Conservation (phyloP, 2,113 vertebrate species). For the Catagonus wagneri region DNA sequence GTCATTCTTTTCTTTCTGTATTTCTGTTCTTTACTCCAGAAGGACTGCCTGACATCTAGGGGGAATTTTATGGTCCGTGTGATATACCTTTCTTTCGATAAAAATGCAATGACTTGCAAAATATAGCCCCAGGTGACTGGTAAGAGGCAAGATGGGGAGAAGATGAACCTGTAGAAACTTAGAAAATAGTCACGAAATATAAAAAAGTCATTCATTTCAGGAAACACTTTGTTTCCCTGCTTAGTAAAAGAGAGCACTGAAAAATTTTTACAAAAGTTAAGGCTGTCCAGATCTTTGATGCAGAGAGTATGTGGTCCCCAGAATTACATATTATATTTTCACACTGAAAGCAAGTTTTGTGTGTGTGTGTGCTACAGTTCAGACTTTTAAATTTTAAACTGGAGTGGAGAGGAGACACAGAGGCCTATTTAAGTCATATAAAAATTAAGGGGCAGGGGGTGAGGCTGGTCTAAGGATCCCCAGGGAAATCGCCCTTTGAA, state of each 20-base stretch:
- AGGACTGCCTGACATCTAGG: conserved; percentile 82
- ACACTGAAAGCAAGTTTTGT: conserved; percentile 69
- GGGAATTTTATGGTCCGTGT: conserved; percentile 72
- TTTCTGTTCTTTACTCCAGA: conserved; percentile 82
- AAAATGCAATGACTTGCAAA: conserved; percentile 84
- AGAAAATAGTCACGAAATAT: conserved; percentile 87
- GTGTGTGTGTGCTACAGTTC: conserved; percentile 47
- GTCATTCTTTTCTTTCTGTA: conserved; percentile 89
- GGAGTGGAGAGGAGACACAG: not conserved
- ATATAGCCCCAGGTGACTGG: conserved; percentile 74
- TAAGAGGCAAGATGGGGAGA: conserved; percentile 68
- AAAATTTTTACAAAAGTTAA: conserved; percentile 91
- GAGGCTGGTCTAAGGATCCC: conserved; percentile 64
- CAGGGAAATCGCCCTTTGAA: conserved; percentile 60
- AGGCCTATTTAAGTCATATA: conserved; percentile 52
- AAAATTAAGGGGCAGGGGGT: conserved; percentile 16
- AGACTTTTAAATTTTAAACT: conserved; percentile 22
- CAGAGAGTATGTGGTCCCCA: conserved; percentile 81
- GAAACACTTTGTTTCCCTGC: conserved; percentile 68
- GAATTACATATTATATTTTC: conserved; percentile 72
- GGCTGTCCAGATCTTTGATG: conserved; percentile 87
- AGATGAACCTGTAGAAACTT: conserved; percentile 85
- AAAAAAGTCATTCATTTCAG: conserved; percentile 83
- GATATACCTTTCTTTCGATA: conserved; percentile 57
- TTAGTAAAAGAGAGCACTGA: conserved; percentile 86